Evolutionary conservation across 2,797 vertebrate genomes (phyloP).

Genomic region (Chromobotia macracanthus): DNA sequence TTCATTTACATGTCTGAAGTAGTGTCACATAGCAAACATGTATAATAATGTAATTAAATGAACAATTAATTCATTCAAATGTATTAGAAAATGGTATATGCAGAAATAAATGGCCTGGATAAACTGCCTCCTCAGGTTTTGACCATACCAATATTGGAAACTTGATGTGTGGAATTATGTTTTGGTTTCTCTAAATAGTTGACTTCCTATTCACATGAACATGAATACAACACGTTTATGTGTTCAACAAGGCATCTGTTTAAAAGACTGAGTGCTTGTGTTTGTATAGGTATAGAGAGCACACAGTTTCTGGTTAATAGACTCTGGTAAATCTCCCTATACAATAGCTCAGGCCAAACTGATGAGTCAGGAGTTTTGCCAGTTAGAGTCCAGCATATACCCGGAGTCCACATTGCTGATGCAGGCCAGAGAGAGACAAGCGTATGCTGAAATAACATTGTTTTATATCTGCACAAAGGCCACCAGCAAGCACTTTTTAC

Average conservation of each 20-base stretch:
- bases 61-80: neutral
- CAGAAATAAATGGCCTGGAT: neutral
- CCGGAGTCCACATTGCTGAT: conserved; percentile 72
- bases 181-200: conserved; percentile 1
- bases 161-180: neutral
- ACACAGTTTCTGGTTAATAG: conserved; percentile 53
- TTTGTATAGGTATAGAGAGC: conserved; percentile 15
- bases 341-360: conserved; percentile 66
- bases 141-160: neutral
- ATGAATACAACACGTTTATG: conserved; percentile 10
- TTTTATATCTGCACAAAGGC: conserved; percentile 65
- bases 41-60: neutral
- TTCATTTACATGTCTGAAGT: neutral
- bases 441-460: conserved; percentile 65
- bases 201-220: neutral
- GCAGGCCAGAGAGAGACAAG: conserved; percentile 38
- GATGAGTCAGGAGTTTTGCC: conserved; percentile 74
- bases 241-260: neutral
- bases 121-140: neutral
- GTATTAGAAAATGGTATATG: neutral
- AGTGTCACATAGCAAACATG: neutral
- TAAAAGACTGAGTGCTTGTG: conserved; percentile 25
- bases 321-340: conserved; percentile 65
- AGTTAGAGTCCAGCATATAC: conserved; percentile 61
- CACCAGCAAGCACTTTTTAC: conserved; percentile 62